These are phyloP conservation scores for Rutpela maculata DNA, from an alignment of 2,888 invertebrate species.

Conservation along the genomic window DNA sequence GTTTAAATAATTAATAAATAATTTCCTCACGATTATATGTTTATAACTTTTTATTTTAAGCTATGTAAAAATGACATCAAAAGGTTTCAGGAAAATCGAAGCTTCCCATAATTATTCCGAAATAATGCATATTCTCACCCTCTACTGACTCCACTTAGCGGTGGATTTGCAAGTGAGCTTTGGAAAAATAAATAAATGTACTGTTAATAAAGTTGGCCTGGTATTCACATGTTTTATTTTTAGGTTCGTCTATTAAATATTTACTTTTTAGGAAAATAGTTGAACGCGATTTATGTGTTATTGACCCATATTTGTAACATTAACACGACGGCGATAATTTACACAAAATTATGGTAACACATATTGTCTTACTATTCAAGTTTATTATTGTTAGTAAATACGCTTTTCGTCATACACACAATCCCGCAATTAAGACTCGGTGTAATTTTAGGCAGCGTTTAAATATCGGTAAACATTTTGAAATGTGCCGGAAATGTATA, in stretches of 20 bases:
- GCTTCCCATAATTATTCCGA: no score
- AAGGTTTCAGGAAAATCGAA: no score
- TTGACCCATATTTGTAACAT: conserved; percentile 14
- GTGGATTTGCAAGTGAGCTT: background rate
- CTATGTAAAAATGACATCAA: no score
- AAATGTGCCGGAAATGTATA: conserved; percentile 27
- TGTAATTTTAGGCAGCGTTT: conserved; percentile 25
- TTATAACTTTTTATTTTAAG: no score
- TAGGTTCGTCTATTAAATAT: background rate
- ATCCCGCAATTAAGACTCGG: conserved; percentile 10
- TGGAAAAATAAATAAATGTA: background rate
- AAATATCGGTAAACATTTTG: conserved; percentile 25
- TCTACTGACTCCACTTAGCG: no score
- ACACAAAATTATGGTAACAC: conserved; percentile 9
- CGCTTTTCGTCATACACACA: conserved; percentile 25
- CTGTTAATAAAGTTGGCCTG: background rate
- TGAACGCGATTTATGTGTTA: conserved; percentile 3
- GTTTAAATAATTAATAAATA: no score
- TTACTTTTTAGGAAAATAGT: background rate
- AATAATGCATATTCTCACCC: no score
- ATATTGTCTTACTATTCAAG: conserved; percentile 6
- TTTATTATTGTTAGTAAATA: conserved; percentile 27
- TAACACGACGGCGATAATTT: background rate
- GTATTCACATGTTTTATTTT: conserved; percentile 2
- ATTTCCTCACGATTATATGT: no score